Base-by-base conservation (phyloP, 1,140 invertebrate species). In the Fopius arisanus region DNA sequence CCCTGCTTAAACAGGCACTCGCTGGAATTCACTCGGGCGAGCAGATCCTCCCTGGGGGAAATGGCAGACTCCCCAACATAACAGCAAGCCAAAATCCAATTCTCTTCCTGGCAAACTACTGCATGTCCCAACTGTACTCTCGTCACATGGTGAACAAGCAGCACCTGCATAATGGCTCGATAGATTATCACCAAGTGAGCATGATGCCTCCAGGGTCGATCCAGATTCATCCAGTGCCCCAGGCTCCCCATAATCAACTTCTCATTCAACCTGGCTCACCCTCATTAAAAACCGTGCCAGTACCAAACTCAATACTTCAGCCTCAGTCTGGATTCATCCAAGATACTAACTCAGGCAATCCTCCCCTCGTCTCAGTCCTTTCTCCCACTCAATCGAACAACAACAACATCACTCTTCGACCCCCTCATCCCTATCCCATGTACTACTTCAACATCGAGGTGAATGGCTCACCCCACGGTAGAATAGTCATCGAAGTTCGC, bases 401-500 rank as follows among this genome's bases (percentile, higher is more conserved):
- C 75, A 86, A 79, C 28, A 75, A 77, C 23, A 76, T 77, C 6
- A 74, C 73, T 0, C 67, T 85, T 6, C 80, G 85, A 5, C 86
- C 85, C 1, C 54, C 87, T 2, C 90, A 89, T 79, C 84, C 89
- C 16, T 93, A 92, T 81, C 93, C 93, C 1, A 87, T 94, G 29
- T 95, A 93, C 80, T 95, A 90, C 80, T 93, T 95, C 81, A 93
- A 94, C 79, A 90, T 95, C 74, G 94, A 95, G 78, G 91, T 94
- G 14, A 93, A 94, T 81, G 92, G 92, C 12, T 84, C 90, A 19
- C 89, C 90, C 0, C 89, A 91, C 70, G 95, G 95, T 0, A 89
- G 95, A 16, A 91, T 96, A 66, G 90, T 96, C 3, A 93, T 96
- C 75, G 94, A 97, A 88, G 92, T 96, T 7, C 91, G 94, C 76